These are phyloP conservation scores for Hyposoter didymator DNA, from an alignment of 2,888 invertebrate species.

Conservation along the genomic window DNA sequence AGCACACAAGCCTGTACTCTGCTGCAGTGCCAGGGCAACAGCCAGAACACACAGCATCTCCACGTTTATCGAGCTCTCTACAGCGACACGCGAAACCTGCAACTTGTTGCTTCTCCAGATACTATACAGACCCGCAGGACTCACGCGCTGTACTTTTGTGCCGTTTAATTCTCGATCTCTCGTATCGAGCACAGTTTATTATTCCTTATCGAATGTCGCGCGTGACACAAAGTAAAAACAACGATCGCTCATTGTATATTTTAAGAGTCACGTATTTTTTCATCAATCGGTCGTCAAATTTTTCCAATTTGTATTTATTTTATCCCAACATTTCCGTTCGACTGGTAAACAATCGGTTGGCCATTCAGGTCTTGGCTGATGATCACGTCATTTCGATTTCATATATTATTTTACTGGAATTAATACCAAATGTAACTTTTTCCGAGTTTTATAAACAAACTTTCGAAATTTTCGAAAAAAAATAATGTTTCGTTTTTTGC, in stretches of 20 bases:
- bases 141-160: conserved; percentile 7
- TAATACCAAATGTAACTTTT: background rate
- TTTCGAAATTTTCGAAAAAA: no score
- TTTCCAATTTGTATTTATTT: background rate
- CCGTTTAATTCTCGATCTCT: conserved; percentile 21
- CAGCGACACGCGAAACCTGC: conserved; percentile 72
- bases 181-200: conserved; percentile 6
- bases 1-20: conserved; percentile 55
- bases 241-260: background rate
- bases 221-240: background rate
- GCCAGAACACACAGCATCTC: conserved; percentile 69
- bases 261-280: background rate
- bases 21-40: conserved; percentile 45
- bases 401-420: background rate
- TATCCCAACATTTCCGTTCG: background rate
- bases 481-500: no score
- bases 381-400: background rate
- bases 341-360: background rate
- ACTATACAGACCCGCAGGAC: background rate
- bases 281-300: background rate
- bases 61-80: conserved; percentile 69
- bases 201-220: background rate
- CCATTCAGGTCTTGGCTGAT: background rate
- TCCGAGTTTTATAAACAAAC: background rate
- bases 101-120: conserved; percentile 77